Evolutionary conservation across 2,888 invertebrate species (phyloP).

Genomic region (Carpatolechia fugitivella): DNA sequence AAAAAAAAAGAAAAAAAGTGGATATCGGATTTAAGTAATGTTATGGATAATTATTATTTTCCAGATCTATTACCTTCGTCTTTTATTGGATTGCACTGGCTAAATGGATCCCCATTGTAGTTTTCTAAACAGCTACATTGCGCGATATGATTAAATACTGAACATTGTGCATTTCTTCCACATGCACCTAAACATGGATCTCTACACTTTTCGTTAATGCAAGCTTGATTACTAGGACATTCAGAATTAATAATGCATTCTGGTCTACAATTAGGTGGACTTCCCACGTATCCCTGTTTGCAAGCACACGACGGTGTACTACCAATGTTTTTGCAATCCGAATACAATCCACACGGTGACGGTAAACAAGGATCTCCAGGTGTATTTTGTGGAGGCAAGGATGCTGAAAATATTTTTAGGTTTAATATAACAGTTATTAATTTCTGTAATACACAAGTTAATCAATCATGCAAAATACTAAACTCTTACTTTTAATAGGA

Average conservation of each 20-base stretch:
- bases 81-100: constrained; percentile 55
- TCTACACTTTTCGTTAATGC: constrained; percentile 81
- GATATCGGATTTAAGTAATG: not conserved
- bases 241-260: constrained; percentile 85
- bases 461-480: not conserved
- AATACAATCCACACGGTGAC: constrained; percentile 84
- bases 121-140: constrained; percentile 80
- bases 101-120: constrained; percentile 81
- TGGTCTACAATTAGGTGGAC: constrained; percentile 83
- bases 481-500: constrained; percentile 69
- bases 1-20: constrained; percentile 10
- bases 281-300: constrained; percentile 79
- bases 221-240: constrained; percentile 83
- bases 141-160: constrained; percentile 81
- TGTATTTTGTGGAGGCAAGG: constrained; percentile 45
- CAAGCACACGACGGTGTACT: constrained; percentile 81
- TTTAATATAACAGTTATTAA: not conserved
- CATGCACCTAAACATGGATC: constrained; percentile 85
- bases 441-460: not conserved
- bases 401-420: constrained; percentile 41
- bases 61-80: constrained; percentile 42
- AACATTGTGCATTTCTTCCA: constrained; percentile 78
- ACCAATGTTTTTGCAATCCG: constrained; percentile 79
- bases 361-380: constrained; percentile 81
- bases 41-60: not conserved